Evolutionary conservation across 2,113 vertebrate species (phyloP).

Genomic region (Dendropsophus ebraccatus): DNA sequence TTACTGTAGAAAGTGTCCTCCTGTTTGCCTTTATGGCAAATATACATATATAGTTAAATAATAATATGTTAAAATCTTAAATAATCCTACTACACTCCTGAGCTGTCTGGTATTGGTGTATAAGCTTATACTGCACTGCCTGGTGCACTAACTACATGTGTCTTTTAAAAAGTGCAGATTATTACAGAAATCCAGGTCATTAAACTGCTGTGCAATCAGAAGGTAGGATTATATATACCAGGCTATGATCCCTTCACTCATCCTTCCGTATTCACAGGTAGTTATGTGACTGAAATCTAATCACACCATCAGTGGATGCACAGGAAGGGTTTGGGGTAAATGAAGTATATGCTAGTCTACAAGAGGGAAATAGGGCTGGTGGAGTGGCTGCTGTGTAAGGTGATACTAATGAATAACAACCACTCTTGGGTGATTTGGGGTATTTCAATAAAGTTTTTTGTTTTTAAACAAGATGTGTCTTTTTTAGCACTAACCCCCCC

Average conservation of each 20-base stretch:
- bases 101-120: background rate
- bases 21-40: too few relatives aligned
- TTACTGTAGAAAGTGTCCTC: too few relatives aligned
- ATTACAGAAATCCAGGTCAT: slow-evolving; percentile 9
- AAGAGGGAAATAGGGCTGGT: too few relatives aligned
- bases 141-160: background rate
- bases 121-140: background rate
- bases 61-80: too few relatives aligned
- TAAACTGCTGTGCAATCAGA: slow-evolving; percentile 9
- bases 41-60: too few relatives aligned
- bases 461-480: too few relatives aligned
- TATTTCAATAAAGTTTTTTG: too few relatives aligned
- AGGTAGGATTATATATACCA: slow-evolving; percentile 8
- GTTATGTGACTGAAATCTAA: background rate
- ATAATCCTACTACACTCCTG: too few relatives aligned
- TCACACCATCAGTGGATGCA: background rate
- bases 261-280: background rate
- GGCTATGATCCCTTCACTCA: background rate
- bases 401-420: too few relatives aligned
- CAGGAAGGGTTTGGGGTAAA: background rate
- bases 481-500: too few relatives aligned
- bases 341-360: background rate
- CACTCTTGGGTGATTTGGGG: too few relatives aligned
- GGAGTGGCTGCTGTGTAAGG: too few relatives aligned
- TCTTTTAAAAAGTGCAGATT: background rate